These are phyloP conservation scores for Erinaceus europaeus DNA, from an alignment of 2,113 vertebrate species.

Conservation along the genomic window DNA sequence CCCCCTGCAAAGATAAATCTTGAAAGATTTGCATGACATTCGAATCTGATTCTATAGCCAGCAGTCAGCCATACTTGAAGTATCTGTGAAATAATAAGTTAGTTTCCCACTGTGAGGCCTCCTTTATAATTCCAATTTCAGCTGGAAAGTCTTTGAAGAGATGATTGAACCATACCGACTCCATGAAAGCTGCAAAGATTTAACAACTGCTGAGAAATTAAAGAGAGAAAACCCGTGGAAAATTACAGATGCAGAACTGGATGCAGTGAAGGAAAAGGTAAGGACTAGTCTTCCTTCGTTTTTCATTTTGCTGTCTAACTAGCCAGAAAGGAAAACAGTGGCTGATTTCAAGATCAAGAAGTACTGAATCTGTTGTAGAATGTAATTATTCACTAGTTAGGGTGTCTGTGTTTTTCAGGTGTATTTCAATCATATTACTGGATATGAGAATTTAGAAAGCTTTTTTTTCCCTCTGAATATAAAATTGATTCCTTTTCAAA, in stretches of 20 bases:
- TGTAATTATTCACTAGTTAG: constrained; percentile 11
- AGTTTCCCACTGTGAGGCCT: constrained; percentile 75
- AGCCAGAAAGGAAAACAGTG: constrained; percentile 46
- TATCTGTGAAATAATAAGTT: constrained; percentile 77
- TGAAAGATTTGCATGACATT: constrained; percentile 70
- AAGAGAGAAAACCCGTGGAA: constrained; percentile 92
- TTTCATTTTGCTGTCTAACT: constrained; percentile 55
- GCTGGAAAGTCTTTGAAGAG: constrained; percentile 94
- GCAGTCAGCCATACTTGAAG: constrained; percentile 34
- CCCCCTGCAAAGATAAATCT: constrained; percentile 45
- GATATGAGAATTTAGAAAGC: constrained; percentile 37
- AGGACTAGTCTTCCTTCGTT: constrained; percentile 55
- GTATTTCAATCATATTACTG: constrained; percentile 1
- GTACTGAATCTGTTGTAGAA: constrained; percentile 17
- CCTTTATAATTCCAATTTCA: constrained; percentile 83
- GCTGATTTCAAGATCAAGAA: constrained; percentile 47
- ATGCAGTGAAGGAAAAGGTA: constrained; percentile 95
- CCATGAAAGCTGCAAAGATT: constrained; percentile 90
- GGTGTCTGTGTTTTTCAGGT: background rate
- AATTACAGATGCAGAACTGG: constrained; percentile 94
- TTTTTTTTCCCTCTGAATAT: background rate
- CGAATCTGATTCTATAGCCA: constrained; percentile 63
- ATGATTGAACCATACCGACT: constrained; percentile 96
- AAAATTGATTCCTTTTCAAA: constrained; percentile 23
- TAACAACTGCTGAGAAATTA: constrained; percentile 88